These are phyloP conservation scores for Helostoma temminkii DNA, from an alignment of 2,797 vertebrate genomes.

Conservation along the genomic window DNA sequence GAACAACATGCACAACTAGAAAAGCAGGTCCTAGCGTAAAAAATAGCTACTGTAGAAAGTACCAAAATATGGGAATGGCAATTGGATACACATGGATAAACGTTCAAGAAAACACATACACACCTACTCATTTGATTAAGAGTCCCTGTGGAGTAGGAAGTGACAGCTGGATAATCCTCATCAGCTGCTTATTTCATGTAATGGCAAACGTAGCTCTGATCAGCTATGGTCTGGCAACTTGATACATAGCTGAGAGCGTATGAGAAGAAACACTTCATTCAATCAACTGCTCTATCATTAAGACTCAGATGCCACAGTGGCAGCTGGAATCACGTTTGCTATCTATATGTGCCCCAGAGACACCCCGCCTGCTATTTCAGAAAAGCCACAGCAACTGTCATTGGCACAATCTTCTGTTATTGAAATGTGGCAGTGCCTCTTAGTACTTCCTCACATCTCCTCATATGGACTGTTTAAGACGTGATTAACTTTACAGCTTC, in stretches of 20 bases:
- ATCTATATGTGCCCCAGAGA: conserved; percentile 68
- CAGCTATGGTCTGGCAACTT: conserved; percentile 80
- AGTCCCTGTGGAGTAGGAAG: conserved; percentile 33
- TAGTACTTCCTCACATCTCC: conserved; percentile 40
- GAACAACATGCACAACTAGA: conserved; percentile 14
- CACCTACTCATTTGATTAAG: conserved; percentile 30
- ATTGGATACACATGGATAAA: background rate
- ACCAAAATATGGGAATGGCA: no score
- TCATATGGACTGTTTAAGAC: conserved; percentile 9
- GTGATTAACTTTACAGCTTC: conserved; percentile 45
- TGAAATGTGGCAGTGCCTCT: conserved; percentile 54
- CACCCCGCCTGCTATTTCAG: conserved; percentile 52
- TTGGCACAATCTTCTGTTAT: conserved; percentile 50
- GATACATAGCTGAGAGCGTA: conserved; percentile 62
- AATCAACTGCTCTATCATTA: conserved; percentile 74
- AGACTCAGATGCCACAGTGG: conserved; percentile 67
- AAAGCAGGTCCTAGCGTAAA: conserved; percentile 19
- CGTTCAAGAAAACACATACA: conserved; percentile 8
- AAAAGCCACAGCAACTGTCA: conserved; percentile 76
- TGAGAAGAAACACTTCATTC: conserved; percentile 52
- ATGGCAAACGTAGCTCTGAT: conserved; percentile 69
- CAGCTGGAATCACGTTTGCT: conserved; percentile 82
- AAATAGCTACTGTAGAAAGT: background rate
- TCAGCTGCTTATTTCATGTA: conserved; percentile 83
- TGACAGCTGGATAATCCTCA: conserved; percentile 79